Conservation (phyloP, 2,797 vertebrate genomes). For the Tinamus major region DNA sequence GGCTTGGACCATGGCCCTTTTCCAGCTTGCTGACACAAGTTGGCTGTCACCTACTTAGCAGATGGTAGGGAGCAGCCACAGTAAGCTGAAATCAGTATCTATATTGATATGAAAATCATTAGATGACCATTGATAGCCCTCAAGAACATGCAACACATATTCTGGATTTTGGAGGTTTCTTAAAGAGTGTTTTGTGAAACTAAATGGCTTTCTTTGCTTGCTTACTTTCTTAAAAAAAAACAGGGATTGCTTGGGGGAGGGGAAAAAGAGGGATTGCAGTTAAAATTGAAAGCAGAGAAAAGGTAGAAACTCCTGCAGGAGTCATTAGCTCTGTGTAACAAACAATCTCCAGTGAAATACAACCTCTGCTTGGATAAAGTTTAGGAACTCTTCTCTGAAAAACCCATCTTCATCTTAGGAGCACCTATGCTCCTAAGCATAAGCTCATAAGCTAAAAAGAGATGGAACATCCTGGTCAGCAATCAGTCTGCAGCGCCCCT, state of each 20-base stretch:
- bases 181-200: not conserved
- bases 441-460: too few relatives aligned
- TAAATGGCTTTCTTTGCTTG: not conserved
- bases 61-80: not conserved
- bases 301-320: not conserved
- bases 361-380: not conserved
- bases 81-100: not conserved
- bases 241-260: not conserved
- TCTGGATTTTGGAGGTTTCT: not conserved
- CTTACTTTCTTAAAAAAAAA: not conserved
- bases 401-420: not conserved
- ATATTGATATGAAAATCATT: not conserved
- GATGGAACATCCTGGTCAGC: not conserved
- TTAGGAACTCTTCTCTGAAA: not conserved
- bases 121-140: not conserved
- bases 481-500: not conserved
- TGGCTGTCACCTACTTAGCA: constrained; percentile 1
- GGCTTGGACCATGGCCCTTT: constrained; percentile 37
- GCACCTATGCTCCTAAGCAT: not conserved
- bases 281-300: not conserved
- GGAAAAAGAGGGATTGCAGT: fast-evolving
- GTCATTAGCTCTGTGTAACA: not conserved
- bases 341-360: not conserved
- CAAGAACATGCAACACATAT: not conserved
- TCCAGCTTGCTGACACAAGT: constrained; percentile 29